A percentile compares a stretch with the other conserved stretches of the same genome.
Conservation (phyloP, 2,797 vertebrate genomes). For the Clarias platycephalus region DNA sequence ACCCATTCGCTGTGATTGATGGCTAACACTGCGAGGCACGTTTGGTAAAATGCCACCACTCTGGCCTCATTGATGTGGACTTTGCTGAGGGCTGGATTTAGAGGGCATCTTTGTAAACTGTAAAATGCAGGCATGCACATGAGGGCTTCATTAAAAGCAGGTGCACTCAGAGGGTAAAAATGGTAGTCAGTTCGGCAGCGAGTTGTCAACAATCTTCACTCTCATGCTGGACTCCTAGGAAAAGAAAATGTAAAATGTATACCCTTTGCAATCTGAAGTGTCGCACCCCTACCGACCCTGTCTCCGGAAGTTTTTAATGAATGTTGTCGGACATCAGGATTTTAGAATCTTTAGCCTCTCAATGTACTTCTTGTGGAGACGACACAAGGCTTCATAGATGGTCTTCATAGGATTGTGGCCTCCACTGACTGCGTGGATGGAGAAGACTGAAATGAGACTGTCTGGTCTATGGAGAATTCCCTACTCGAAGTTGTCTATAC, state of each 20-base stretch:
- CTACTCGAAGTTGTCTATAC: too few relatives aligned
- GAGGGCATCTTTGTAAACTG: background rate
- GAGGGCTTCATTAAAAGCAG: conserved; percentile 11
- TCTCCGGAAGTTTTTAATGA: background rate
- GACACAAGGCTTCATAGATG: too few relatives aligned
- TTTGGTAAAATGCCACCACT: background rate
- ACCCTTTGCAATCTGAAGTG: background rate
- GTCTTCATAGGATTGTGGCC: too few relatives aligned
- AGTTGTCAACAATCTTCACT: background rate
- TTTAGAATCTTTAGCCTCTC: too few relatives aligned
- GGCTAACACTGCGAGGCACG: too few relatives aligned
- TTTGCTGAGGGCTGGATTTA: background rate
- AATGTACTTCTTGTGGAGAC: background rate
- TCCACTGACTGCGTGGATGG: too few relatives aligned
- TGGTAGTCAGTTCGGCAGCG: background rate
- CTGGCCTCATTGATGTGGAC: background rate
- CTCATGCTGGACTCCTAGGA: background rate
- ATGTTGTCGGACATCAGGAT: background rate
- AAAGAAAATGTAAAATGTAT: background rate
- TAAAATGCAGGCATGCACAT: background rate
- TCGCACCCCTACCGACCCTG: too few relatives aligned
- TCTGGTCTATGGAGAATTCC: too few relatives aligned
- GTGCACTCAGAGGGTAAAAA: background rate
- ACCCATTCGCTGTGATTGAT: background rate
- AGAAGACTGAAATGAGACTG: too few relatives aligned